A percentile compares a stretch with the other conserved stretches of the same genome.
phyloP scores from a whole-genome alignment of 92 coral and sea anemone genomes.

The Bergia puertoricense region DNA sequence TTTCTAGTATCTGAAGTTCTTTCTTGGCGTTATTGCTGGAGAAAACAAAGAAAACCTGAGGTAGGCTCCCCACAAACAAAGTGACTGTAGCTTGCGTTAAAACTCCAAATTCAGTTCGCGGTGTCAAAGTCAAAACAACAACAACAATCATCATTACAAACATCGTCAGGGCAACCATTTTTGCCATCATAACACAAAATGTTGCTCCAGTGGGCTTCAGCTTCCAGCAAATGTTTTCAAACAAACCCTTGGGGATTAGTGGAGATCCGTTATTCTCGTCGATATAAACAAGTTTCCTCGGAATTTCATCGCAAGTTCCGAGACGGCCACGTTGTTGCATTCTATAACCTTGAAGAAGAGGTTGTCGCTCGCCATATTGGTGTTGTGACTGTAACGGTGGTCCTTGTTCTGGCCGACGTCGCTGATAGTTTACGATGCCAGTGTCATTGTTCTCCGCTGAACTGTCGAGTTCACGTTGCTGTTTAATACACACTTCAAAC shows the following conservation, averaged over 20 bases:
- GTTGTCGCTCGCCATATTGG: neutral
- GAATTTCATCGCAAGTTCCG: neutral
- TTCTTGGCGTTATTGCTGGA: neutral
- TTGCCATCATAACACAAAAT: neutral
- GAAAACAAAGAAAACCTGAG: neutral
- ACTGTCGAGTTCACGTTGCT: neutral
- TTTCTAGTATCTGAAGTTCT: neutral
- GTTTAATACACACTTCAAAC: conserved; percentile 22
- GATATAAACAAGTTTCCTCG: neutral
- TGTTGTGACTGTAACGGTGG: neutral
- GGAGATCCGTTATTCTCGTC: neutral
- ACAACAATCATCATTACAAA: conserved; percentile 11
- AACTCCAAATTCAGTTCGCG: conserved; percentile 14
- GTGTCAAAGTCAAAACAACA: conserved; percentile 2
- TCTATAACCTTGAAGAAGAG: neutral
- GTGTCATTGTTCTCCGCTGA: neutral
- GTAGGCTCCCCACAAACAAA: neutral
- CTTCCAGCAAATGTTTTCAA: neutral
- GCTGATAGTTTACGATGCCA: neutral
- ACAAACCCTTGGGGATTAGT: neutral
- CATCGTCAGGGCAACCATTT: neutral
- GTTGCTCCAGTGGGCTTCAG: neutral
- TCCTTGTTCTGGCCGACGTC: too few species aligned
- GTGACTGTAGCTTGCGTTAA: neutral
- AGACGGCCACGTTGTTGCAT: neutral